Evolutionary conservation across 1,140 invertebrate species (phyloP), one percentile per base, ranked within the genome.

Genomic region (Drosophila ambigua): DNA sequence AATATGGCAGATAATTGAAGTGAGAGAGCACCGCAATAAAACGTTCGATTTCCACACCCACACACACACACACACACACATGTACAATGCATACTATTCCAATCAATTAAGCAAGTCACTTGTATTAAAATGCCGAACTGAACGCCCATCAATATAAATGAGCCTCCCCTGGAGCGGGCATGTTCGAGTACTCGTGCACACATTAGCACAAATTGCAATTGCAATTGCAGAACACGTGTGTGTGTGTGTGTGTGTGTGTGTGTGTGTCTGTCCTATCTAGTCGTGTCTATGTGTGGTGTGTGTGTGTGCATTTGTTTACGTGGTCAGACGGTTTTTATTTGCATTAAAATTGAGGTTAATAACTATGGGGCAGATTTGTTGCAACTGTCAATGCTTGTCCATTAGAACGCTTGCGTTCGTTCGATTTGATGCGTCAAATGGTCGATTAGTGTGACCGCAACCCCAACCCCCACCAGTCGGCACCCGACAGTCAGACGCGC

Each of bases 321-420:
- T 52, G 72, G 61, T 75, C 72, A 75, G 66, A 75, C 71, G 65
- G 67, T 68, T 76, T 82, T 66, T 51, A 67, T 77, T 81, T 73
- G 73, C 67, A 63, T 74, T 77, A 57, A 77, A 82, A 82, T 82
- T 82, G 74, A 82, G 73, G 79, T 82, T 82, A 77, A 82, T 82
- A 82, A 75, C 77, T 79, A 64, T 71, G 45, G 69, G 52, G 71
- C 53, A 74, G 71, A 65, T 74, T 64, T 79, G 75, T 79, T 64
- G 66, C 77, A 75, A 79, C 74, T 81, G 73, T 77, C 67, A 81
- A 77, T 77, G 68, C 63, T 65, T 81, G 77, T 53, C 28, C 55
- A 79, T 79, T 79, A 71, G 75, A 79, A 50, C 45, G 71, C 64
- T 45, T 35, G 59, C 26, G 51, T 53, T 43, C 72, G 72, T 59